Conservation (phyloP, 1,140 invertebrate species). For the Anastrepha ludens region DNA sequence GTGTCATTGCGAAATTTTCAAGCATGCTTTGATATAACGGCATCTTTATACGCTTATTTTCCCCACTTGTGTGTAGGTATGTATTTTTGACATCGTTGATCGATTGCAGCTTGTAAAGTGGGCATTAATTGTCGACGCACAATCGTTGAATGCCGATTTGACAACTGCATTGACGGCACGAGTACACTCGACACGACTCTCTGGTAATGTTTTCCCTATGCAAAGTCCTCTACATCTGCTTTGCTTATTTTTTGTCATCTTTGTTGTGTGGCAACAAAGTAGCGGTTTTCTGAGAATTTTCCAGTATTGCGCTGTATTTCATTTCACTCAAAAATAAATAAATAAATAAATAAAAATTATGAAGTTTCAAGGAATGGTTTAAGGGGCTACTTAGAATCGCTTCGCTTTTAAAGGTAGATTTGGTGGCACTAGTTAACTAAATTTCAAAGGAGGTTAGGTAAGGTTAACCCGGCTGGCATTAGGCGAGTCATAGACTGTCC, state of each 20-base stretch:
- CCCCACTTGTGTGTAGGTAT: no score
- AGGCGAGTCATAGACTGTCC: no score
- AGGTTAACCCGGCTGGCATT: no score
- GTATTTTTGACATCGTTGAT: not conserved
- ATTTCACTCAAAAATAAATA: not conserved
- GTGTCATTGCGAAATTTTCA: not conserved
- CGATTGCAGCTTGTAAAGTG: conserved; percentile 12
- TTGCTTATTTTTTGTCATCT: not conserved
- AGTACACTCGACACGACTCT: no score
- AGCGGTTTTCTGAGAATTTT: not conserved
- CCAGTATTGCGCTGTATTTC: not conserved
- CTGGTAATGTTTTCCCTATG: not conserved
- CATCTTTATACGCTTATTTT: conserved; percentile 56
- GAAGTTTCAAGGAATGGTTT: not conserved
- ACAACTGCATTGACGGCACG: not conserved
- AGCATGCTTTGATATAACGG: not conserved
- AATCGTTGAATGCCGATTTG: not conserved
- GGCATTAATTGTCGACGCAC: not conserved
- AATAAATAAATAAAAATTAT: not conserved
- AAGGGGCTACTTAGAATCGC: not conserved
- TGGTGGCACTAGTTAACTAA: no score
- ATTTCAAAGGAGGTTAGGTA: no score
- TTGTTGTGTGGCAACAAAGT: not conserved
- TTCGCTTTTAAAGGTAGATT: not conserved
- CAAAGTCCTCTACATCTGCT: not conserved